Evolutionary conservation across 1,140 invertebrate species (phyloP), one percentile per base, ranked within the genome.

Genomic region (Penaeus indicus): DNA sequence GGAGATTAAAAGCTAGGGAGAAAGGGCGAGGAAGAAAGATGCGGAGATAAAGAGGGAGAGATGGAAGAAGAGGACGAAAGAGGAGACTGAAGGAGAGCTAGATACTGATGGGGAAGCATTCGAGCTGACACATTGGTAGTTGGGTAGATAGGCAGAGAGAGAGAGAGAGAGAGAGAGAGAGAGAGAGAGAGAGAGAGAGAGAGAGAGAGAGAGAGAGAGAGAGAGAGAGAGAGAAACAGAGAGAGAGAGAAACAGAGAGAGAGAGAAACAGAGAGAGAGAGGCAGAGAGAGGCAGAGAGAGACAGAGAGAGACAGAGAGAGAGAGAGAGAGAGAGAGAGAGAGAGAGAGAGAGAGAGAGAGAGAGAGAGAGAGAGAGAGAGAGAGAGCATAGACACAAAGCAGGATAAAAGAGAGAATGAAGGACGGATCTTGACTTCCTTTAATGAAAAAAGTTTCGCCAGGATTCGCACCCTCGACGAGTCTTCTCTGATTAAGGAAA

Each of bases 291-390:
- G 81, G 4, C 42, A 27, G 7, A n/a, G 25, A 61, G 7, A 21
- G 21, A 42, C 1, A n/a, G 32, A 61, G 5, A 38, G 60, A 61
- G 32, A 19, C 32, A 64, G 81, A 22, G 54, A 25, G n/a, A 21
- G 81, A 83, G 81, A 38, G 22, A 38, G 81, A 63, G 61, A 38
- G n/a, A 64, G 61, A 38, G 60, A 83, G 61, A 38, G n/a, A 64
- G 61, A 63, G 81, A 32, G 61, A 63, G 54, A 32, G 27, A 32
- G 67, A 69, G 22, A 32, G 67, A n/a, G 42, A 79, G 32, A 79
- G 77, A 79, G 77, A 79, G 38, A 79, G 77, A 79, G 38, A 47
- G 77, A 79, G 77, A 79, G 77, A 79, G 38, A 79, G 77, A 79
- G 77, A 54, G 77, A 79, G 77, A 79, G 38, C 32, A 32, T 32